Evolutionary conservation across 2,113 vertebrate species (phyloP).

Genomic region (Psittacara wagleri): DNA sequence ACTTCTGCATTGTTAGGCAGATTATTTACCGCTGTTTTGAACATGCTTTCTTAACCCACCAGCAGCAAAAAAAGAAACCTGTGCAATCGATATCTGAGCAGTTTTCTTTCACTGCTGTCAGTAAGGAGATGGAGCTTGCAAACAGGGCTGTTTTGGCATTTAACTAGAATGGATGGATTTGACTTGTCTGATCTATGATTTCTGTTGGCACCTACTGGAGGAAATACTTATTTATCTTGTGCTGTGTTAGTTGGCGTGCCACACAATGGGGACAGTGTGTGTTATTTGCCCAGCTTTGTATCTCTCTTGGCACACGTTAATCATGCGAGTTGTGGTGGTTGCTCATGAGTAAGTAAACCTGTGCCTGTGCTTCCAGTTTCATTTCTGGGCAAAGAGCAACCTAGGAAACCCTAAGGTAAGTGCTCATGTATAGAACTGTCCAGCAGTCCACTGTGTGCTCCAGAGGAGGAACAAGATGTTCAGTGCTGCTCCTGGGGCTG

Average conservation of each 20-base stretch:
- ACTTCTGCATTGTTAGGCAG: not conserved
- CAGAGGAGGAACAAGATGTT: not conserved
- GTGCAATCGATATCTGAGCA: not conserved
- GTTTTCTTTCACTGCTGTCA: not conserved
- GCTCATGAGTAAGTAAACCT: not conserved
- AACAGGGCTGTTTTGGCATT: not conserved
- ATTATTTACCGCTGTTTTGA: constrained; percentile 9
- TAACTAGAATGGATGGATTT: not conserved
- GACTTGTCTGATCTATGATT: not conserved
- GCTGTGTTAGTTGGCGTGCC: not conserved
- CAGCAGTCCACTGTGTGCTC: not conserved
- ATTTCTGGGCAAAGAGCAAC: not conserved
- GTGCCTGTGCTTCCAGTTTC: not conserved
- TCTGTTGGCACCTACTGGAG: not conserved
- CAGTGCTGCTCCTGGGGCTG: not conserved
- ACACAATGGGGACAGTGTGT: not conserved
- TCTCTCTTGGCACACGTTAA: not conserved
- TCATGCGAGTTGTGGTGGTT: fast-evolving
- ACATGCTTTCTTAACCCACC: not conserved
- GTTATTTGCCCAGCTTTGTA: not conserved
- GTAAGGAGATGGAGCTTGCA: not conserved
- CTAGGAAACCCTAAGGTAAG: fast-evolving
- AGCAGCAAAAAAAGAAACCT: not conserved
- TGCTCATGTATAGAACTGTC: no score
- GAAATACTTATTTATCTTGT: not conserved